Evolutionary conservation across 1,140 invertebrate species (phyloP).

Genomic region (Marisa cornuarietis): DNA sequence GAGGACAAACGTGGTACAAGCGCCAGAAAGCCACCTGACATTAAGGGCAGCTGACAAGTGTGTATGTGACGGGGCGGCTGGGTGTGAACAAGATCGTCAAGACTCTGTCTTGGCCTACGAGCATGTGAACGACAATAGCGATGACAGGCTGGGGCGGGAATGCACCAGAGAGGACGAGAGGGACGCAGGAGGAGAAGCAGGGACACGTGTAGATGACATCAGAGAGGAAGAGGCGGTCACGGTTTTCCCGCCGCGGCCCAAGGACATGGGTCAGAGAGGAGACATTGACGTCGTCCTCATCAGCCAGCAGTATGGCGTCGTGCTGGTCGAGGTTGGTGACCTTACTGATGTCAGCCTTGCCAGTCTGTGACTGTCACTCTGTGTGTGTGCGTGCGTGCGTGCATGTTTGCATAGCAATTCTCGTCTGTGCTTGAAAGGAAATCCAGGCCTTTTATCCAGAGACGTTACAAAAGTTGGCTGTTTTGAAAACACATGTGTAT

Average conservation of each 20-base stretch:
- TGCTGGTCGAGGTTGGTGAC: constrained; percentile 13
- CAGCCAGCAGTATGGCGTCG: neutral
- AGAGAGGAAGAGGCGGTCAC: neutral
- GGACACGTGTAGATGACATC: neutral
- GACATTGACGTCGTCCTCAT: constrained; percentile 11
- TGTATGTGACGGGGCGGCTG: too few species aligned
- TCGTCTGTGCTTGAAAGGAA: neutral
- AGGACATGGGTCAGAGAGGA: constrained; percentile 6
- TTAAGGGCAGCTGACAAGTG: neutral
- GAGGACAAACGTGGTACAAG: neutral
- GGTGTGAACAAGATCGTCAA: neutral
- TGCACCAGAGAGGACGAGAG: neutral
- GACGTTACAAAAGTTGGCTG: too few species aligned
- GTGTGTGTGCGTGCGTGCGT: constrained; percentile 14
- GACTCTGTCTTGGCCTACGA: neutral
- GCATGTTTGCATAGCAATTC: neutral
- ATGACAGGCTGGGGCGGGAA: neutral
- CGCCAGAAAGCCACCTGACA: neutral
- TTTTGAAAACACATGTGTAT: too few species aligned
- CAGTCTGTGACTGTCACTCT: constrained; percentile 10
- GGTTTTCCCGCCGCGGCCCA: neutral
- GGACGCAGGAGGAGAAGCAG: neutral
- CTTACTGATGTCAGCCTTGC: constrained; percentile 2
- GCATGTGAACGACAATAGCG: neutral
- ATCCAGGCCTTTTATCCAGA: too few species aligned